Base-by-base conservation (phyloP, 2,797 vertebrate species). In the Micromesistius poutassou region DNA sequence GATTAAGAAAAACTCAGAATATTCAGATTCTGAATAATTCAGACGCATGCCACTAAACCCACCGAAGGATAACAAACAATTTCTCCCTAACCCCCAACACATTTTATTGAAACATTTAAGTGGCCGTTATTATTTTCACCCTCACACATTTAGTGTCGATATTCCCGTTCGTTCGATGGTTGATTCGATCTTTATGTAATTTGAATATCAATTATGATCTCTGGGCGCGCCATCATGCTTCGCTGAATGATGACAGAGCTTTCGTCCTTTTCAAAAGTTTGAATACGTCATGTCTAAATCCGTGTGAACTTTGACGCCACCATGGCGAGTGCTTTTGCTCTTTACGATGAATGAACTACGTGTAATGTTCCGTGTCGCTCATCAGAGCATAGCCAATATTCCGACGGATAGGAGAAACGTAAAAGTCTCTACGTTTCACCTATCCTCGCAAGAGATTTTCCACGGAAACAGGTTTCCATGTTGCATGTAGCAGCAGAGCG, bases 191-290 rank as follows among this genome's bases (percentile, higher is more conserved):
- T 68, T 68, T 12, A 13, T 68, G 62, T 68, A n/a, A 68, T 68
- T 28, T 68, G 62, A 68, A 68, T 68, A 68, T 68, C 62, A 68
- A 68, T 68, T 28, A 62, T 68, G 82, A 33, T 16, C 30, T 83
- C 82, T 81, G 85, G 82, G 91, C 90, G 88, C 91, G 89, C 90
- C 86, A 88, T 83, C 87, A 83, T 86, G 19, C 85, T 85, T 86
- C 76, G 78, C 84, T 28, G 62, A 68, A 28, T 13, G 62, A 68
- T 13, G 62, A 68, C 62, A n/a, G 78, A 83, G 76, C 88, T 86
- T 86, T 85, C 46, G 77, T 76, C 72, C 78, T 82, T 79, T 82
- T 42, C 74, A 72, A 86, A 91, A 91, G 87, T 91, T 91, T 89
- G 22, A 79, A 79, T 85, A 81, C 78, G 85, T 62, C 55, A 62